Percentiles rank a stretch among this genome's conserved stretches.
Evolutionary conservation across 2,797 vertebrate species (phyloP).

Genomic region (Schizothorax lantsangensis): DNA sequence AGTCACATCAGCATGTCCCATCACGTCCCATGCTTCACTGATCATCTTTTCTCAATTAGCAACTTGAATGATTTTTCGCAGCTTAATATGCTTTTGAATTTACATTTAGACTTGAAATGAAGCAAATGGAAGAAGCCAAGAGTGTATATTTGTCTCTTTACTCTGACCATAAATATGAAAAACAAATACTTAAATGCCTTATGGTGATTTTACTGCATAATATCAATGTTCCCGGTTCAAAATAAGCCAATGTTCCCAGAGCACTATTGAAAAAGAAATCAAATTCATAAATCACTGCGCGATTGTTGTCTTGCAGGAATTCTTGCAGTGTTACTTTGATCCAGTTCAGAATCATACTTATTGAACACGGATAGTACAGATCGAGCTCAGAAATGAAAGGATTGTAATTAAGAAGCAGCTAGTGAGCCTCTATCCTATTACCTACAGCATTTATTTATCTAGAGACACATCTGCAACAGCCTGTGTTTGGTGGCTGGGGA

Average conservation of each 20-base stretch:
- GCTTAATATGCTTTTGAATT: neutral
- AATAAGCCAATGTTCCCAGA: neutral
- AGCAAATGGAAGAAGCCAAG: neutral
- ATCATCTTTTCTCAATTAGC: neutral
- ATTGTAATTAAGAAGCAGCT: neutral
- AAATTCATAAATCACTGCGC: neutral
- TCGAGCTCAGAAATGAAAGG: neutral
- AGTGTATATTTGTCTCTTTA: neutral
- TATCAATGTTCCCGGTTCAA: neutral
- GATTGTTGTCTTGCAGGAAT: neutral
- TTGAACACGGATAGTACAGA: neutral
- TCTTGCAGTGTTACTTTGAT: neutral
- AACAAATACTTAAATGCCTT: neutral
- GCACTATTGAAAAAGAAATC: constrained; percentile 11
- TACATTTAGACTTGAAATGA: neutral
- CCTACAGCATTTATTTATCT: neutral
- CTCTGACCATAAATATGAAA: neutral
- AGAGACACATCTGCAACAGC: neutral
- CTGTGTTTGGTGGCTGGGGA: neutral
- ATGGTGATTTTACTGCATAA: neutral
- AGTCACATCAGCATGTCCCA: neutral
- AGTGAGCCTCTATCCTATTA: neutral
- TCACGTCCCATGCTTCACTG: neutral
- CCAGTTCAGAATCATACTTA: neutral
- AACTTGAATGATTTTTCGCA: neutral